These are phyloP conservation scores for Drosophila sordidula DNA, from an alignment of 2,888 invertebrate genomes.

Conservation along the genomic window DNA sequence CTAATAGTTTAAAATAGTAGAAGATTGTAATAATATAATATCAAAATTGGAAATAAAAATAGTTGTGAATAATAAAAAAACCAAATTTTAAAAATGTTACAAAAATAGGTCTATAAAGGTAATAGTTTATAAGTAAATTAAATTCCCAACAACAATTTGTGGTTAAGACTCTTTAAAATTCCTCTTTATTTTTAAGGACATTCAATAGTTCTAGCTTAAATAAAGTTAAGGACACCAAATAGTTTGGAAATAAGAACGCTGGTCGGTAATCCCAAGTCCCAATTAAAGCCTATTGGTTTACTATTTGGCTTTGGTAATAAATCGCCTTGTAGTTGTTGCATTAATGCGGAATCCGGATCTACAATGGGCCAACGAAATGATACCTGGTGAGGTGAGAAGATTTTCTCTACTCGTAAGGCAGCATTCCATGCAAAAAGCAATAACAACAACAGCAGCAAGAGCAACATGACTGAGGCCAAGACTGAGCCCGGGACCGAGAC, in stretches of 20 bases:
- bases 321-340: constrained; percentile 31
- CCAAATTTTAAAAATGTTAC: too few relatives aligned
- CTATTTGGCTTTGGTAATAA: constrained; percentile 36
- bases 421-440: constrained; percentile 70
- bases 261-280: constrained; percentile 9
- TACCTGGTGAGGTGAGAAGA: constrained; percentile 73
- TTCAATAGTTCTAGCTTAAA: background rate
- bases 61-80: too few relatives aligned
- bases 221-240: background rate
- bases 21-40: too few relatives aligned
- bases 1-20: too few relatives aligned
- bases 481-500: constrained; percentile 41
- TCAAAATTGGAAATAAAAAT: too few relatives aligned
- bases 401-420: constrained; percentile 79
- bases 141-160: too few relatives aligned
- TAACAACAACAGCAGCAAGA: constrained; percentile 28
- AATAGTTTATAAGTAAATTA: too few relatives aligned
- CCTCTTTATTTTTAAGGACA: background rate
- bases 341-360: constrained; percentile 47
- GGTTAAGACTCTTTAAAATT: background rate
- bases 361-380: constrained; percentile 45
- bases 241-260: background rate
- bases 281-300: constrained; percentile 30
- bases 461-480: constrained; percentile 12
- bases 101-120: too few relatives aligned